These are phyloP conservation scores for Struthidea cinerea DNA, from an alignment of 2,113 vertebrate species.

Conservation along the genomic window DNA sequence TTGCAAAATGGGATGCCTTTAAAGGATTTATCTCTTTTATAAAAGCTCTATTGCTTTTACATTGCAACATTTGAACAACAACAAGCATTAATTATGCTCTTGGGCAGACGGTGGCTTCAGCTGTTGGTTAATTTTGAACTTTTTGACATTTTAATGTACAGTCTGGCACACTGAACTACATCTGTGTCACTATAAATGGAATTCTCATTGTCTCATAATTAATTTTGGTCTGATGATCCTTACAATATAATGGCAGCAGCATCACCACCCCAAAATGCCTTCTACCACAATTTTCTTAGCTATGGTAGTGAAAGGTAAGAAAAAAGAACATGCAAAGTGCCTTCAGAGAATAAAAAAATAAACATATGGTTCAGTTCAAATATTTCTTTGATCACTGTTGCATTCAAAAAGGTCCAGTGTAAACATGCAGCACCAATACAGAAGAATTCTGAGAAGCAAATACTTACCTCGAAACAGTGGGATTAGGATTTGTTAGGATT, in stretches of 20 bases:
- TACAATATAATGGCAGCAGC: conserved; percentile 5
- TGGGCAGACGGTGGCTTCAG: background rate
- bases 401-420: conserved; percentile 45
- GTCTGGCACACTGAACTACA: background rate
- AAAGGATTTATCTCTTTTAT: conserved; percentile 23
- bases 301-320: conserved; percentile 13
- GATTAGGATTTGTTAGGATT: conserved; percentile 62
- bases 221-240: conserved; percentile 40
- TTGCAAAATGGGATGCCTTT: conserved; percentile 36
- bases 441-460: conserved; percentile 62
- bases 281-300: conserved; percentile 6
- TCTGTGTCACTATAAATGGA: conserved; percentile 20
- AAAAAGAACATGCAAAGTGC: conserved; percentile 51
- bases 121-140: conserved; percentile 1
- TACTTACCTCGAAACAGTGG: conserved; percentile 64
- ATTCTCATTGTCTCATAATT: conserved; percentile 21
- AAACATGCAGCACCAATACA: conserved; percentile 65
- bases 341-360: conserved; percentile 16
- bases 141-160: conserved; percentile 45
- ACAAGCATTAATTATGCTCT: conserved; percentile 17
- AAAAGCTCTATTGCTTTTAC: conserved; percentile 25
- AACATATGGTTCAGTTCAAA: background rate
- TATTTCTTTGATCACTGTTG: conserved; percentile 41
- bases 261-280: conserved; percentile 13
- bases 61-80: conserved; percentile 15